Evolutionary conservation across 2,888 invertebrate species (phyloP).

Genomic region (Pyralis farinalis): DNA sequence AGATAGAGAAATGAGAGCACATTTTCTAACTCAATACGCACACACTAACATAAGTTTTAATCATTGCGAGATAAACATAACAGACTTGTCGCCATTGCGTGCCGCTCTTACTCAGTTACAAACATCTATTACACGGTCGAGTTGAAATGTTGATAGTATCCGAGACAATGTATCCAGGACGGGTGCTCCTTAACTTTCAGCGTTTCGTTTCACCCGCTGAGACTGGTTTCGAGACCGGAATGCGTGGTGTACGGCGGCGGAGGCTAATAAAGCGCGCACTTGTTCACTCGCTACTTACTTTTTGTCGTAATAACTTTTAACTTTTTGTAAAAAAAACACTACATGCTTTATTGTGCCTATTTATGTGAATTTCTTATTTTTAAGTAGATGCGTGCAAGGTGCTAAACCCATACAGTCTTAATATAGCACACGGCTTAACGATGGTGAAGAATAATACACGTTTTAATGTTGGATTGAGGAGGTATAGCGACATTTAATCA

Average conservation of each 20-base stretch:
- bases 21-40: too few species aligned
- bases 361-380: slow-evolving; percentile 37
- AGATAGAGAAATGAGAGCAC: too few species aligned
- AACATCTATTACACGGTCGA: slow-evolving; percentile 61
- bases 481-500: too few species aligned
- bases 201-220: slow-evolving; percentile 52
- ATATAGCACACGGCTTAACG: too few species aligned
- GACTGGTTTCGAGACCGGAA: slow-evolving; percentile 60
- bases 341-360: slow-evolving; percentile 52
- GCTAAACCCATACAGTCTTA: neutral
- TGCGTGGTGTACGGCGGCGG: slow-evolving; percentile 54
- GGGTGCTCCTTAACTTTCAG: slow-evolving; percentile 47
- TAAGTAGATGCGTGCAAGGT: slow-evolving; percentile 2
- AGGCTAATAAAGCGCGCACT: slow-evolving; percentile 75
- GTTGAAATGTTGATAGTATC: slow-evolving; percentile 52
- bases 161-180: slow-evolving; percentile 39
- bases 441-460: too few species aligned
- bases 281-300: slow-evolving; percentile 70
- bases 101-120: slow-evolving; percentile 40
- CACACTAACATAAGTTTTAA: too few species aligned
- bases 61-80: neutral
- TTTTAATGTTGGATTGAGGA: too few species aligned
- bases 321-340: slow-evolving; percentile 62
- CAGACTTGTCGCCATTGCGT: slow-evolving; percentile 14
- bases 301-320: slow-evolving; percentile 71